Evolutionary conservation across 92 coral and sea anemone genomes (phyloP).

Genomic region (Bergia puertoricense): DNA sequence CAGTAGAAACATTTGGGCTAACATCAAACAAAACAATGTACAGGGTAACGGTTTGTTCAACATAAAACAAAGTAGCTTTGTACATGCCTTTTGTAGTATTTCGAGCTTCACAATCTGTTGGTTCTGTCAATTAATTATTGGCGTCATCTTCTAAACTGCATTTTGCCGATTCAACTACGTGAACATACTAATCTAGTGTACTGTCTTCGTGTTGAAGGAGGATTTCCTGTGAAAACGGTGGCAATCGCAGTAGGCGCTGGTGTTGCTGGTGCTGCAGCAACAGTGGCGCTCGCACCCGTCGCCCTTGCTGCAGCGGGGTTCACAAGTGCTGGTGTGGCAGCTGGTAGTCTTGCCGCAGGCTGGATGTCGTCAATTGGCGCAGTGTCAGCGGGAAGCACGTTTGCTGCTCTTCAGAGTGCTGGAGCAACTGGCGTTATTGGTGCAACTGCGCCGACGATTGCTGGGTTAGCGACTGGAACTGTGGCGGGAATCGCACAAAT

Average conservation of each 20-base stretch:
- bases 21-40: too few species aligned
- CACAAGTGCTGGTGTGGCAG: constrained; percentile 5
- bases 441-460: constrained; percentile 11
- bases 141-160: neutral
- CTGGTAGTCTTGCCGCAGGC: constrained; percentile 16
- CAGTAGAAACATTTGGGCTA: too few species aligned
- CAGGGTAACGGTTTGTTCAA: too few species aligned
- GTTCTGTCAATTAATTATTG: too few species aligned
- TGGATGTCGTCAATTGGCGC: constrained; percentile 26
- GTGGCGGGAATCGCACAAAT: constrained; percentile 22
- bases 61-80: too few species aligned
- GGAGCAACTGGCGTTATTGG: constrained; percentile 23
- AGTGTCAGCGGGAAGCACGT: constrained; percentile 8
- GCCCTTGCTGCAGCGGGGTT: constrained; percentile 26
- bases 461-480: neutral
- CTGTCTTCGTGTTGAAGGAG: neutral
- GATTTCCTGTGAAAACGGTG: neutral
- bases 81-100: too few species aligned
- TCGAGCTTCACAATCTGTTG: too few species aligned
- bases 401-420: constrained; percentile 30
- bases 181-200: neutral
- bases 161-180: neutral
- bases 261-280: constrained; percentile 22
- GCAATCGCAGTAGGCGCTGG: constrained; percentile 18
- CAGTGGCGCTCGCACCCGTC: constrained; percentile 22